These are phyloP conservation scores for Meteorus cinctellus DNA, from an alignment of 2,888 invertebrate genomes.

Conservation along the genomic window DNA sequence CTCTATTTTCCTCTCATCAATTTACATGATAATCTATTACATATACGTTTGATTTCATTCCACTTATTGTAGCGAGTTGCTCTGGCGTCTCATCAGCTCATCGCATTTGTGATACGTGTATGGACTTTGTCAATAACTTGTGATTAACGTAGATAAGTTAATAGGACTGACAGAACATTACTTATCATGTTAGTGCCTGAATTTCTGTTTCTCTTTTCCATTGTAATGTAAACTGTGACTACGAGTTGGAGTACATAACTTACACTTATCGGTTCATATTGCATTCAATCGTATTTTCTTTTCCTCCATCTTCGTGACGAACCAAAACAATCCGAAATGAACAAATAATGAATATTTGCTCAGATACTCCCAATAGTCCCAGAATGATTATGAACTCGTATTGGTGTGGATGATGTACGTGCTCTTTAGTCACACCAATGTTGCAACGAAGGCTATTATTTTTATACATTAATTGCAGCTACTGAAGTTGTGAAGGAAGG, in stretches of 20 bases:
- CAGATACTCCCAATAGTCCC: constrained; percentile 58
- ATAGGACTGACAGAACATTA: constrained; percentile 68
- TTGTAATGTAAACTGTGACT: constrained; percentile 19
- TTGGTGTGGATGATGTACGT: constrained; percentile 39
- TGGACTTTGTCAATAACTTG: constrained; percentile 57
- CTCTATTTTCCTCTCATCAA: neutral
- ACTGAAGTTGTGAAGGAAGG: constrained; percentile 42
- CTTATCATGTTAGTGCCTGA: constrained; percentile 62
- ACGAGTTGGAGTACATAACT: constrained; percentile 24
- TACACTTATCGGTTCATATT: constrained; percentile 39
- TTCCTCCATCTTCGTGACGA: neutral
- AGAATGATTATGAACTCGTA: constrained; percentile 51
- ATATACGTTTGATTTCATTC: neutral
- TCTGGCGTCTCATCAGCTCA: constrained; percentile 41
- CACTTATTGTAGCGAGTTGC: constrained; percentile 37
- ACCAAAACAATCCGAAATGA: constrained; percentile 24
- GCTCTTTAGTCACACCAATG: constrained; percentile 41
- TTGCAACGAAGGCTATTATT: constrained; percentile 69
- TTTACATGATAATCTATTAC: neutral
- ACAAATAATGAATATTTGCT: constrained; percentile 57
- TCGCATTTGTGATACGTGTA: constrained; percentile 43
- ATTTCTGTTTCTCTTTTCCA: constrained; percentile 34
- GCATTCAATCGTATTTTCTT: constrained; percentile 22
- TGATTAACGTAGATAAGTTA: constrained; percentile 67
- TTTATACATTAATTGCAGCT: constrained; percentile 61